phyloP scores from a whole-genome alignment of 2,888 invertebrate species.

The Habroteleia sp. region DNA sequence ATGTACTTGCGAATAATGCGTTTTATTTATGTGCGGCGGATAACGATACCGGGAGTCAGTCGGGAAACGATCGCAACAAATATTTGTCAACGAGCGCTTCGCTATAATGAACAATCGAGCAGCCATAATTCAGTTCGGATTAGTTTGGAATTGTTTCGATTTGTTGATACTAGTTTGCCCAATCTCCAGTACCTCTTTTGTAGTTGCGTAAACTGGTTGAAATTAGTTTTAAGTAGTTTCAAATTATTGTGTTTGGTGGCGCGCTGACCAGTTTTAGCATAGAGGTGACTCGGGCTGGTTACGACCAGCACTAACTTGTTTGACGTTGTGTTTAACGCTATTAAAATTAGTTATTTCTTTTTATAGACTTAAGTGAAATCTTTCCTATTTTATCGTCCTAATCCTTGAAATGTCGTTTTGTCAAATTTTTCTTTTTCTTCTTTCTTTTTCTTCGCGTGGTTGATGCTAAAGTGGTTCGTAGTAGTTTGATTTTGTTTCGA shows the following conservation, averaged over 20 bases:
- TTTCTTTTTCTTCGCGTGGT: too few species aligned
- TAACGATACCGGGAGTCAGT: slow-evolving; percentile 17
- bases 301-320: too few species aligned
- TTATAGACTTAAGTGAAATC: too few species aligned
- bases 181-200: slow-evolving; percentile 3
- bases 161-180: slow-evolving; percentile 6
- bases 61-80: slow-evolving; percentile 27
- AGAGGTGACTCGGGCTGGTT: too few species aligned
- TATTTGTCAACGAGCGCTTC: slow-evolving; percentile 27
- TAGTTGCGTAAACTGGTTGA: slow-evolving; percentile 3
- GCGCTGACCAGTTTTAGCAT: too few species aligned
- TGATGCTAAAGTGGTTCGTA: too few species aligned
- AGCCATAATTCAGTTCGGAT: slow-evolving; percentile 4
- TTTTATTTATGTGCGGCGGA: slow-evolving; percentile 37
- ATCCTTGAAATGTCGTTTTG: too few species aligned
- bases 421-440: too few species aligned
- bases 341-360: too few species aligned
- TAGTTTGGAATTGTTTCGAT: slow-evolving; percentile 19
- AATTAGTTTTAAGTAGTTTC: slow-evolving; percentile 20
- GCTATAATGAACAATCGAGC: slow-evolving; percentile 28
- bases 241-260: slow-evolving; percentile 1
- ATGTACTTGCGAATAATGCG: slow-evolving; percentile 21
- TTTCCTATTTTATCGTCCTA: too few species aligned
- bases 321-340: neutral
- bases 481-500: too few species aligned